Conservation (phyloP, 2,888 invertebrate genomes). For the Heliothis peltigera region DNA sequence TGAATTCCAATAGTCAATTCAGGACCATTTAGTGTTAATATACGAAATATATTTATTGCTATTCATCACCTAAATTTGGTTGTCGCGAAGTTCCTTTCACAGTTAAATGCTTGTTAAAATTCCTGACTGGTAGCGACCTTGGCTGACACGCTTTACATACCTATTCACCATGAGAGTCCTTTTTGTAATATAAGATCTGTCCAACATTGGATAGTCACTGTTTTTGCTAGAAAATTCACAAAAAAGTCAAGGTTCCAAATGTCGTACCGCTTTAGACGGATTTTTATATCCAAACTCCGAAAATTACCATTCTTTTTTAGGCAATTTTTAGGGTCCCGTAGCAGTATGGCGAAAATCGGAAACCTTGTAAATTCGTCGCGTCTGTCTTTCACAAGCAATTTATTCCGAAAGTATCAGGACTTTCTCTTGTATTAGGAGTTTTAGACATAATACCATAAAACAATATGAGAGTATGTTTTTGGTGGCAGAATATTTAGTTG, state of each 20-base stretch:
- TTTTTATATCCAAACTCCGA: not conserved
- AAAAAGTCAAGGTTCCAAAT: conserved; percentile 9
- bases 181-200: not conserved
- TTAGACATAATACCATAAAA: too few species aligned
- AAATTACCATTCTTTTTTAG: not conserved
- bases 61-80: conserved; percentile 10
- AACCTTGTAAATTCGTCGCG: too few species aligned
- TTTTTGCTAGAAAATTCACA: not conserved
- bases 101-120: conserved; percentile 3
- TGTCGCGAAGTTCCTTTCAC: not conserved
- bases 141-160: not conserved
- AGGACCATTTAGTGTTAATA: conserved; percentile 22
- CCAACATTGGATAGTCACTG: not conserved
- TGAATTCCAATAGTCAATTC: conserved; percentile 4
- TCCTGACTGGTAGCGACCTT: conserved; percentile 15
- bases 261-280: not conserved
- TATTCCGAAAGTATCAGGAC: too few species aligned
- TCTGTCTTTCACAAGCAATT: too few species aligned
- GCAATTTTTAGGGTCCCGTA: too few species aligned
- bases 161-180: not conserved
- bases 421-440: too few species aligned
- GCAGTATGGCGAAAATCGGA: too few species aligned
- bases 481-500: too few species aligned
- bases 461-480: too few species aligned
- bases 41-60: conserved; percentile 23